These are phyloP conservation scores for Pipra filicauda DNA, from an alignment of 2,113 vertebrate genomes.

Conservation along the genomic window DNA sequence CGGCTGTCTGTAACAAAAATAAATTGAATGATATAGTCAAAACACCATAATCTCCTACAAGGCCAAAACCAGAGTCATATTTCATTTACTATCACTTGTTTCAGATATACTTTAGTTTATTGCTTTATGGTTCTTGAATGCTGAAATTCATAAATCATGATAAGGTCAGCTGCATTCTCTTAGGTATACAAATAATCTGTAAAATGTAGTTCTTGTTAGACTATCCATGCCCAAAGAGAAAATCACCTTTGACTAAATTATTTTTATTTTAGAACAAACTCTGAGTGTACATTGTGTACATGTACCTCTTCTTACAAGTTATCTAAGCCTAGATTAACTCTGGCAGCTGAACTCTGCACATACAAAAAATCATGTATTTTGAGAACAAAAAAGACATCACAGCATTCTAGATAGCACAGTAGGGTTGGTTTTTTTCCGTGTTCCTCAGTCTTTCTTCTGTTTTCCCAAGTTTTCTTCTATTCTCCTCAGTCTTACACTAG, in stretches of 20 bases:
- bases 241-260: background rate
- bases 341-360: background rate
- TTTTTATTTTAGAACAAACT: constrained; percentile 15
- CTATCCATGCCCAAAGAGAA: background rate
- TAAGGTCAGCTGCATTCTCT: background rate
- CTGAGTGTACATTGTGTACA: background rate
- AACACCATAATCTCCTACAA: background rate
- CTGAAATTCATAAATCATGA: background rate
- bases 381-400: background rate
- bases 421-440: background rate
- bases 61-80: background rate
- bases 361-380: background rate
- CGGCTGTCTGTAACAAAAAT: background rate
- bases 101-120: background rate
- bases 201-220: background rate
- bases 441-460: background rate
- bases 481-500: background rate
- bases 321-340: background rate
- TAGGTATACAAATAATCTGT: background rate
- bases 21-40: background rate
- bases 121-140: background rate
- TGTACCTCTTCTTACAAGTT: background rate
- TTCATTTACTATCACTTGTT: background rate
- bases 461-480: background rate
- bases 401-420: background rate